Evolutionary conservation across 2,113 vertebrate genomes (phyloP), one percentile per base, ranked within the genome.

Genomic region (Hippocampus mohnikei): DNA sequence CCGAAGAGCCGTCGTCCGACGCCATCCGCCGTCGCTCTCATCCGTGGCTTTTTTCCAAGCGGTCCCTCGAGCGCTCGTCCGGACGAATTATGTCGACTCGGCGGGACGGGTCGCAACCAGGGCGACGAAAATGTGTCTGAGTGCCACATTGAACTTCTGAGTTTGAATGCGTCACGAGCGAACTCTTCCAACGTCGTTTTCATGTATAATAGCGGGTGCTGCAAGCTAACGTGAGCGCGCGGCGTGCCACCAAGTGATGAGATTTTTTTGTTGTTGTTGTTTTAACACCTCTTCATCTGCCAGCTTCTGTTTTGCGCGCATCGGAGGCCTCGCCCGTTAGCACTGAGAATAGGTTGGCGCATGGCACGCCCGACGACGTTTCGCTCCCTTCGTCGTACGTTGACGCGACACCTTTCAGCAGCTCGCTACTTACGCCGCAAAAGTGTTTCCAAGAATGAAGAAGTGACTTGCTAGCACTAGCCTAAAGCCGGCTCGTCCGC

Each of bases 1-100:
- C 83, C 60, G 5, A 40, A 62, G 60, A 40, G 18, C 33, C 18
- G 15, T 42, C 62, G 23, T 64, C 62, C 1, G 25, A 44, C 25
- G 8, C 52, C 52, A 8, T 21, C n/a, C 8, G 52, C 15, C 52
- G 52, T 55, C 21, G 9, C 52, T 23, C 52, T 55, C n/a, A 23
- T 55, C n/a, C 10, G 52, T 55, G 48, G 20, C 48, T 52, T 52
- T 18, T 20, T 21, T 52, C 18, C 16, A 20, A 52, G 16, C 7
- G 52, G 52, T n/a, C 21, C 9, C 52, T 55, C 52, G 11, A 15
- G 13, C 56, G 2, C 25, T 60, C 27, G 58, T 18, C 25, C 16
- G 58, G 58, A 33, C 21, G 52, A 3, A 44, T 12, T 12, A 13
- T 15, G 42, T 44, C 3, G 42, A 44, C 42, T 44, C 42, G 10